Base-by-base conservation (phyloP, 2,113 vertebrate genomes). In the Odobenus rosmarus region DNA sequence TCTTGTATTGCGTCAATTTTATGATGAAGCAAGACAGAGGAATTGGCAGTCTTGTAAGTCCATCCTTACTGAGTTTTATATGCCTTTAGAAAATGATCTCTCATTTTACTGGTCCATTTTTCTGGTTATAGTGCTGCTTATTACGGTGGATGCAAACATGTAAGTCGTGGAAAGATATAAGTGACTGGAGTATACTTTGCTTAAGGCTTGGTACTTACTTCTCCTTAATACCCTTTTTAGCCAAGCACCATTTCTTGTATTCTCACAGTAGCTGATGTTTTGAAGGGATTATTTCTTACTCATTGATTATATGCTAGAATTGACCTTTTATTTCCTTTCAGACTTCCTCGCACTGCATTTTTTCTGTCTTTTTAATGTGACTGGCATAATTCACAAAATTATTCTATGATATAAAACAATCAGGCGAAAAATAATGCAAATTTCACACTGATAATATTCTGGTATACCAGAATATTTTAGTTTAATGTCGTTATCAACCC, bases 1-100 rank as follows among this genome's bases (percentile, higher is more conserved):
- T 98, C 99, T 99, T 31, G 99, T 99, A 77, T 98, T 99, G 84
- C 99, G 99, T 80, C 99, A 99, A 67, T 99, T 99, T 98, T 99
- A 99, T 31, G 99, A 99, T 2, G 99, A 99, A 97, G 99, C 99
- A 10, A 98, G 99, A 3, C 99, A 99, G 59, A 99, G 99, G 97
- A 99, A 99, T 97, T 99, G 99, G 99, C 99, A 99, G 95, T 98
- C 99, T 87, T 99, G 99, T 99, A 99, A 99, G 99, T 99, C 53
- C 93, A 4, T 93, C 13, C 53, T 86, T 81, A 31, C 0, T 90
- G 64, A 49, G 3, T 82, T 83, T 62, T 84, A 59, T 80, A 26
- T 69, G 13, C 36, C 26, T 11, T 90, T 69, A 74, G 55, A 72
- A 76, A 39, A 71, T 64, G 80, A 10, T 61, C 31, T 89, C 24